Base-by-base conservation (phyloP, 2,888 invertebrate genomes). In the Macaria liturata region DNA sequence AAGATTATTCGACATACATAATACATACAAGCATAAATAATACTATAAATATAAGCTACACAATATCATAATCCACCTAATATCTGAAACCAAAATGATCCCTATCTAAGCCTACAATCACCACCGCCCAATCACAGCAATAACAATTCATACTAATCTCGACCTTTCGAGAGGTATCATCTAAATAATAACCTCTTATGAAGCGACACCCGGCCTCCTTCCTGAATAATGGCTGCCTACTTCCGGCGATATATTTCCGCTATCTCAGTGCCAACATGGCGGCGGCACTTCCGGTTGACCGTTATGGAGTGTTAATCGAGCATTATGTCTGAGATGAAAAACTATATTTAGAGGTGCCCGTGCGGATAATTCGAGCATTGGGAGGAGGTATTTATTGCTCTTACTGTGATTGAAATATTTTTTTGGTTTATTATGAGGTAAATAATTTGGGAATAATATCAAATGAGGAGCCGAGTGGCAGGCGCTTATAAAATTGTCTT, bases 171-270 rank as follows among this genome's bases (percentile, higher is more conserved):
- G 55, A 59, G 62, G 59, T 69, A 70, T 69, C 65, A 67, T 74
- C 76, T 68, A 76, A 88, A 88, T 81, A 83, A 83, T 87, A 86
- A 86, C 75, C 80, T 74, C 81, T 81, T 83, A 83, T 83, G 82
- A 80, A 85, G 79, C 83, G 86, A 83, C 86, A 84, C 83, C 85
- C 83, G 84, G 85, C 72, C 77, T 83, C 87, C 82, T 87, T 86
- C 81, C 85, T 89, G 85, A 90, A 88, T 90, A 91, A 91, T 90
- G 85, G 87, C 76, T 72, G 75, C 80, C 79, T 73, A 85, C 88
- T 84, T 88, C 91, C 91, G 84, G 86, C 78, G 84, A 90, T 91
- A 90, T 91, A 90, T 91, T 91, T 90, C 90, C 89, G 86, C 88
- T 91, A 91, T 91, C 91, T 87, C 80, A 74, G 75, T 78, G 78